Base-by-base conservation (phyloP, 2,888 invertebrate species). In the Phengaris arion region DNA sequence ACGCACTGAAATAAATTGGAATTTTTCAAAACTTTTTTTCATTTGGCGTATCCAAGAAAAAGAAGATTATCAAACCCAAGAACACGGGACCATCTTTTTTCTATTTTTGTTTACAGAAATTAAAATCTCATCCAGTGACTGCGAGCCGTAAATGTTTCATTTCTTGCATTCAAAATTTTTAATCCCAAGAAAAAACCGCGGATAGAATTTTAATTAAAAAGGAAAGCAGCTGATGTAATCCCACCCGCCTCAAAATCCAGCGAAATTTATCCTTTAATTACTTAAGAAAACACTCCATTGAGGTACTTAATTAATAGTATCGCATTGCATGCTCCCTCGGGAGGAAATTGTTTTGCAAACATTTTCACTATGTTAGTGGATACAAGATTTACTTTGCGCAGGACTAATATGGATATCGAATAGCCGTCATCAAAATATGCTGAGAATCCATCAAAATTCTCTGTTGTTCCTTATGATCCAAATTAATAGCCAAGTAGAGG, bases 251-350 rank as follows among this genome's bases (percentile, higher is more conserved):
- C 68, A 77, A 78, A 79, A 80, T 79, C 79, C 75, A 52, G 75
- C 72, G 78, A 79, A 81, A 81, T 80, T 80, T 78, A 81, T 80
- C 78, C 80, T 79, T 79, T 79, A 79, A 81, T 82, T 80, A 81
- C 81, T 80, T 77, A 79, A 80, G 79, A 64, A 78, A 78, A 79
- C 69, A 79, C 78, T 78, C 79, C 81, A 81, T 79, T 81, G 80
- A 79, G 79, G 78, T 79, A 76, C 79, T 80, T 82, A 82, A 83
- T 83, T 81, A 83, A 77, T 77, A 80, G 81, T 82, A 82, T 82
- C 80, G 79, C 76, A 77, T 80, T 75, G 15, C 75, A 45, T 15
- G 45, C 35, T 52, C n/a, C 55, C 76, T 2, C 12, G 57, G 69
- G 22, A 55, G 45, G 46, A 57, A 52, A 22, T 74, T 70, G 69